Conservation (phyloP, 2,888 invertebrate species). For the Mongoloraphidia duomilia region DNA sequence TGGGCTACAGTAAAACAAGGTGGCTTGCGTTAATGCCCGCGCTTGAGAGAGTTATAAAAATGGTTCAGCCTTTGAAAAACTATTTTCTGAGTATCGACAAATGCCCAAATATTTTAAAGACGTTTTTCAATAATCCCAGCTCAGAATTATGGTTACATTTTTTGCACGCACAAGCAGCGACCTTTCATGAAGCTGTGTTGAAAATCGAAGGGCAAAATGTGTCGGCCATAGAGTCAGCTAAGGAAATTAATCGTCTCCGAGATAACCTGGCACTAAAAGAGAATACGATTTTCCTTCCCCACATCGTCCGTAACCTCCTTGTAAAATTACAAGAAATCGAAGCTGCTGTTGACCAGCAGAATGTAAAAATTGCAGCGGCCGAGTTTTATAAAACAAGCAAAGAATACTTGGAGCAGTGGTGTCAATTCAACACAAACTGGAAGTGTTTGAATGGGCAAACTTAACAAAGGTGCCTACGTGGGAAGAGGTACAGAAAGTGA, state of each 20-base stretch:
- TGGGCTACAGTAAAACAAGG: conserved; percentile 8
- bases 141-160: conserved; percentile 11
- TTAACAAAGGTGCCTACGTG: conserved; percentile 1
- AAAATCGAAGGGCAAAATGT: conserved; percentile 10
- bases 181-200: conserved; percentile 8
- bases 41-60: conserved; percentile 1
- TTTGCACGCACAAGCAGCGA: conserved; percentile 9
- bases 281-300: neutral
- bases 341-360: no score
- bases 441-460: conserved; percentile 1
- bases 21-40: conserved; percentile 4
- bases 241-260: conserved; percentile 4
- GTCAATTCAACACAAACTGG: conserved; percentile 3
- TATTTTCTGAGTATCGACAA: conserved; percentile 5
- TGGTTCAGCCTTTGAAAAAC: neutral
- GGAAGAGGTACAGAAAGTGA: conserved; percentile 1
- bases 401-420: conserved; percentile 1
- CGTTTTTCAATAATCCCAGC: conserved; percentile 3
- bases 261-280: conserved; percentile 1
- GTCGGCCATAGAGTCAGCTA: neutral
- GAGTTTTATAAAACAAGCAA: conserved; percentile 3
- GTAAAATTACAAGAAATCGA: neutral
- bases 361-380: no score
- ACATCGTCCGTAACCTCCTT: neutral
- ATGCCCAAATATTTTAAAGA: conserved; percentile 5